These are phyloP conservation scores for Cerceris ruficornis DNA, from an alignment of 2,888 invertebrate species.

Conservation along the genomic window DNA sequence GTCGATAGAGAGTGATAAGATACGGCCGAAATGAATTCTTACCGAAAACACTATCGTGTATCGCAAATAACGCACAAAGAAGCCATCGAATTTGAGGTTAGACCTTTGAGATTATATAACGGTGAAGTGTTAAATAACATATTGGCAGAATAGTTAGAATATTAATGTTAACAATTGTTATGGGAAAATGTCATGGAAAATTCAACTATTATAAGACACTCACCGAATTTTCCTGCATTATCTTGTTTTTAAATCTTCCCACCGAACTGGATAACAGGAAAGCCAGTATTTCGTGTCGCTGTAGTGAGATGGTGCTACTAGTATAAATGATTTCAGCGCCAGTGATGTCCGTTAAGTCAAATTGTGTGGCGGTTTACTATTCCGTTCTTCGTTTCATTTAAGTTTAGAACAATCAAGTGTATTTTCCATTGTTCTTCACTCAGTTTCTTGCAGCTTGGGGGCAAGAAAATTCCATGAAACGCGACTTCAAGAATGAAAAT, in stretches of 20 bases:
- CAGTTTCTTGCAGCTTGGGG: too few species aligned
- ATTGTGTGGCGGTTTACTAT: not conserved
- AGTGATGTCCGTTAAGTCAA: not conserved
- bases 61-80: slow-evolving; percentile 5
- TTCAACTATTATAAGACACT: slow-evolving; percentile 33
- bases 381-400: not conserved
- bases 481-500: too few species aligned
- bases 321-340: not conserved
- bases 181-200: not conserved
- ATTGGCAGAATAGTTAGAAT: not conserved
- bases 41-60: slow-evolving; percentile 8
- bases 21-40: slow-evolving; percentile 26
- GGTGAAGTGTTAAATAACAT: not conserved
- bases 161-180: not conserved
- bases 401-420: too few species aligned
- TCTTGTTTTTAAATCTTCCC: slow-evolving; percentile 60
- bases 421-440: too few species aligned
- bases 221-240: slow-evolving; percentile 72
- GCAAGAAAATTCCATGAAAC: too few species aligned
- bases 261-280: slow-evolving; percentile 15
- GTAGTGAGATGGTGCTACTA: slow-evolving; percentile 48
- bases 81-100: slow-evolving; percentile 40
- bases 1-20: slow-evolving; percentile 56
- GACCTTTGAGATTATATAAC: slow-evolving; percentile 44
- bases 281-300: slow-evolving; percentile 6